Conservation (phyloP, 2,113 vertebrate genomes). For the Labeo rohita region DNA sequence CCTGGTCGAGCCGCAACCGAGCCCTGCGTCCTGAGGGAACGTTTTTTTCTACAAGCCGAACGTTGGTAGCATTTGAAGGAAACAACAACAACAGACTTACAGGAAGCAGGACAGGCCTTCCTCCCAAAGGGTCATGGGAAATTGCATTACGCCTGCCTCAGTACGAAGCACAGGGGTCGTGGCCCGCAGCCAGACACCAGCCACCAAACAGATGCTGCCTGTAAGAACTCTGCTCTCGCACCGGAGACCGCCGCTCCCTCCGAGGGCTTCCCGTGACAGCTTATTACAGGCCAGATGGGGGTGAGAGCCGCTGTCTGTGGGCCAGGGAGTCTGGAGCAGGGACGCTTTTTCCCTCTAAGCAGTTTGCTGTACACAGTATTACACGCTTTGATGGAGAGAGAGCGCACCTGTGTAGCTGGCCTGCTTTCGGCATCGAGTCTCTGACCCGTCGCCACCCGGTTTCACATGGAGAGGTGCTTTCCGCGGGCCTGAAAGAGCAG, state of each 20-base stretch:
- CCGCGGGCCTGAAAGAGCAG: not conserved
- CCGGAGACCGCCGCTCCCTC: conserved; percentile 45
- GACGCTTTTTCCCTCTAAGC: conserved; percentile 43
- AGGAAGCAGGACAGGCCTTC: conserved; percentile 50
- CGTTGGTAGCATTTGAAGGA: conserved; percentile 51
- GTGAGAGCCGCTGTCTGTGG: conserved; percentile 44
- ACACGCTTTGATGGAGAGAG: conserved; percentile 41
- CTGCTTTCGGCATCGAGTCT: conserved; percentile 37
- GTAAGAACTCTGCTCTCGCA: conserved; percentile 57
- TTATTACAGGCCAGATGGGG: conserved; percentile 60
- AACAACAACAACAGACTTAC: conserved; percentile 52
- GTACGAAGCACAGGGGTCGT: conserved; percentile 54
- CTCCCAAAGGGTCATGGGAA: conserved; percentile 61
- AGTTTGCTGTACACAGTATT: conserved; percentile 42
- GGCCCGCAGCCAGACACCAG: conserved; percentile 59
- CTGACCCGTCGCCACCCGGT: not conserved
- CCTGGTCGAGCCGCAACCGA: conserved; percentile 17
- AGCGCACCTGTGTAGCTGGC: conserved; percentile 50
- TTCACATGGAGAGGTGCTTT: conserved; percentile 14
- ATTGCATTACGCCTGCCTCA: conserved; percentile 60
- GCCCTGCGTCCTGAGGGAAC: conserved; percentile 48
- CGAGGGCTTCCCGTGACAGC: conserved; percentile 56
- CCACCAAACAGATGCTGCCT: conserved; percentile 60
- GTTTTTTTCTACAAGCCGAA: conserved; percentile 46
- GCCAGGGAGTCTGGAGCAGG: conserved; percentile 33